These are phyloP conservation scores for Monomorium pharaonis DNA, from an alignment of 1,140 invertebrate genomes.

Conservation along the genomic window DNA sequence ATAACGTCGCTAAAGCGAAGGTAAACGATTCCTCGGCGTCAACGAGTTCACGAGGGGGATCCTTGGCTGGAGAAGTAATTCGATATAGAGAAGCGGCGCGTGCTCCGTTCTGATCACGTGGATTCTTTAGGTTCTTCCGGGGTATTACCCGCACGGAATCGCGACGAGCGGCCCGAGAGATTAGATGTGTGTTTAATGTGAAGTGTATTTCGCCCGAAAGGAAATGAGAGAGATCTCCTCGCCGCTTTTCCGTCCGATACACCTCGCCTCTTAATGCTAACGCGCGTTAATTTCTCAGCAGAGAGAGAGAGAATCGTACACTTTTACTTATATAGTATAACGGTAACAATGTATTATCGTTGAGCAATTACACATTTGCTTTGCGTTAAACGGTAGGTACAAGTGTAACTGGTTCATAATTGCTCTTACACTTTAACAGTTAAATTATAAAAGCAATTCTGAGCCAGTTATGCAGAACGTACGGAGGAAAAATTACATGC, in stretches of 20 bases:
- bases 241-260: background rate
- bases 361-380: background rate
- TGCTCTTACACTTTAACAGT: background rate
- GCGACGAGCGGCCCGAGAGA: background rate
- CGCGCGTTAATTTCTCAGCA: background rate
- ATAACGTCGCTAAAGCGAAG: slow-evolving; percentile 67
- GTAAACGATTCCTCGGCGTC: slow-evolving; percentile 69
- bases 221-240: background rate
- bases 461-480: background rate
- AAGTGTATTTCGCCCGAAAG: background rate
- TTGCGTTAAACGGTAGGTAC: background rate
- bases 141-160: background rate
- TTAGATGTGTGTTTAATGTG: slow-evolving; percentile 27
- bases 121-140: slow-evolving; percentile 30
- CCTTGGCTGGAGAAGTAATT: slow-evolving; percentile 56
- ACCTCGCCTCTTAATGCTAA: background rate
- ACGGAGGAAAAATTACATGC: too few species aligned
- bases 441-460: too few species aligned
- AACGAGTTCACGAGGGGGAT: slow-evolving; percentile 42
- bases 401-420: background rate
- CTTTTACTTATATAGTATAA: background rate
- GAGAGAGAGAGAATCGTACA: background rate
- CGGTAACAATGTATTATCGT: background rate
- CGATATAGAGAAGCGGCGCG: slow-evolving; percentile 43
- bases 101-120: slow-evolving; percentile 44